A percentile compares a stretch with the other conserved stretches of the same genome.
These are phyloP conservation scores for Phylloscopus trochiloides DNA, from an alignment of 2,113 vertebrate genomes.

Conservation along the genomic window DNA sequence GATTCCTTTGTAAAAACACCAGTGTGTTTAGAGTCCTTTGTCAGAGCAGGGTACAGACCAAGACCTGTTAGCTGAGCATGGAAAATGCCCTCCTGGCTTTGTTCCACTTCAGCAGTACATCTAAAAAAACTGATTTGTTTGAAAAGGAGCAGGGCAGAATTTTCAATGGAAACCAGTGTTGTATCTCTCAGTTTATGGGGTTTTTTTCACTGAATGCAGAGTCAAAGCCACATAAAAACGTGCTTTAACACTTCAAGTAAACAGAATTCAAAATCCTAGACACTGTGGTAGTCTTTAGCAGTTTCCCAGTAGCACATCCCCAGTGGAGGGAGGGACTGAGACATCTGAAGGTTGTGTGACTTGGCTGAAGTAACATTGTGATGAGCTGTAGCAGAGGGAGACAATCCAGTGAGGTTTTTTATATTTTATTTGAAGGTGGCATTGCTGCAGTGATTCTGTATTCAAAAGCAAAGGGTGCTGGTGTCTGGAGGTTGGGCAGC, in stretches of 20 bases:
- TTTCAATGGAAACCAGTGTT: neutral
- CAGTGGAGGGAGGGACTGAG: neutral
- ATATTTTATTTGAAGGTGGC: neutral
- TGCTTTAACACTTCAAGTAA: neutral
- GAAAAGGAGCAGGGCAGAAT: neutral
- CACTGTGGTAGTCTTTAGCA: neutral
- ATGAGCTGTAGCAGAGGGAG: neutral
- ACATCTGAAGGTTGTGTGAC: neutral
- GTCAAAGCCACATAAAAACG: neutral
- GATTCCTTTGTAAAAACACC: neutral
- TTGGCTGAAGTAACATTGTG: neutral
- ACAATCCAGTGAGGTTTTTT: neutral
- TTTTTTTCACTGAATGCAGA: neutral
- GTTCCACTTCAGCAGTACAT: accelerated
- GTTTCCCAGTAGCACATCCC: neutral
- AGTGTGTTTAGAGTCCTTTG: neutral
- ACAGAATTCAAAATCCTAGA: neutral
- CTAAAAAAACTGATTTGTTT: neutral
- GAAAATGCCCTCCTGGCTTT: neutral
- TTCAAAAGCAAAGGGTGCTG: neutral
- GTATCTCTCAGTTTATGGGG: neutral
- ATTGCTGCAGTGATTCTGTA: neutral
- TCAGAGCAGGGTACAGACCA: neutral
- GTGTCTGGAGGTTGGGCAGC: neutral
- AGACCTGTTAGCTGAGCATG: neutral